Evolutionary conservation across 2,113 vertebrate species (phyloP), one percentile per base, ranked within the genome.

Genomic region (Pampusana beccarii): DNA sequence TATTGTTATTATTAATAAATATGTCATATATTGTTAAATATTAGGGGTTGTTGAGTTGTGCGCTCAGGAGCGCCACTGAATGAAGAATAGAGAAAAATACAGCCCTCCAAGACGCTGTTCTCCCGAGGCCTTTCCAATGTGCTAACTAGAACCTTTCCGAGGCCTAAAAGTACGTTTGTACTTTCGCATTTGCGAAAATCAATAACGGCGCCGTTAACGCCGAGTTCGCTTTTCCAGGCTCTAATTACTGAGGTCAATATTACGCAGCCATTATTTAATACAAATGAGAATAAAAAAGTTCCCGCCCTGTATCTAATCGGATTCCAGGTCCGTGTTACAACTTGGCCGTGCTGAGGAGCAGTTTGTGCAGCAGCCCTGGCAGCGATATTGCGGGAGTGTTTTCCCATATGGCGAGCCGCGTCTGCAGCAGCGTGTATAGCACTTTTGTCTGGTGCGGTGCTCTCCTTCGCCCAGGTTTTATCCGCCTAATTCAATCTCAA

Each of bases 201-300:
- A 89, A 69, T 96, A 84, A 84, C 25, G 8, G 70, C 53, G 80
- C 83, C 2, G 3, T 95, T 91, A 86, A 79, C 24, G 65, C 1
- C 0, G 79, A 85, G 70, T 93, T 92, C 36, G 0, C 78, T 92
- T 92, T 87, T 72, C 73, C 62, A 64, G 84, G 15, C 86, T 87
- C 54, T 93, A 94, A 92, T 95, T 94, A 89, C 61, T 58, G 72
- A 86, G 71, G 92, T 86, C 90, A 93, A 91, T 95, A 96, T 94
- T 84, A 75, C 50, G n/a, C 48, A 79, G 72, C 75, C 40, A 3
- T 92, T 92, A 84, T 91, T 90, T 95, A 77, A 93, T 77, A 53
- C 88, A 28, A 16, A 28, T 28, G 15, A 85, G 48, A 57, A 34
- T 15, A 51, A 62, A 78, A 65, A 83, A 24, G 28, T 80, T 82